Evolutionary conservation across 2,888 invertebrate genomes (phyloP).

Genomic region (Eurois occulta): DNA sequence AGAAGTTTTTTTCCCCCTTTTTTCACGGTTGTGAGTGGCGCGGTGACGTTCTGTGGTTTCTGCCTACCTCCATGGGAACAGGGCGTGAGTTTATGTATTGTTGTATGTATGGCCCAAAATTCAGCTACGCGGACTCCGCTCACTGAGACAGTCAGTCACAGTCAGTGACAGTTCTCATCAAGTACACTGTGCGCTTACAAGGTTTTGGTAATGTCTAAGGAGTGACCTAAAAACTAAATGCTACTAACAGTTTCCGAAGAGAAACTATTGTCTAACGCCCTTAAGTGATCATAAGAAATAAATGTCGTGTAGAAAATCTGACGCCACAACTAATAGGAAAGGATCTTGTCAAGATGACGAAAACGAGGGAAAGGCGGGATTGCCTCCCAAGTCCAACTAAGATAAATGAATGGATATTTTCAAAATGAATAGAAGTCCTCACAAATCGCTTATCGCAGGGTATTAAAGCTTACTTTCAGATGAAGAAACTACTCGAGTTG

Average conservation of each 20-base stretch:
- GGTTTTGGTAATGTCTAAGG: background rate
- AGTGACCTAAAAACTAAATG: slow-evolving; percentile 21
- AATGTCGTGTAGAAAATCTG: slow-evolving; percentile 65
- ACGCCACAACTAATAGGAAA: slow-evolving; percentile 69
- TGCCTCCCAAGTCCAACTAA: slow-evolving; percentile 71
- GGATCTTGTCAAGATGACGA: slow-evolving; percentile 73
- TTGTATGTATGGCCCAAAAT: too few species aligned
- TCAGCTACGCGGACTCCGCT: too few species aligned
- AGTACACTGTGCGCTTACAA: background rate
- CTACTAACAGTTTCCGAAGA: background rate
- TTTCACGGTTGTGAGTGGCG: too few species aligned
- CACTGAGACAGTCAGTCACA: background rate
- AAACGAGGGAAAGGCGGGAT: slow-evolving; percentile 82
- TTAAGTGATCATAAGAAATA: slow-evolving; percentile 47
- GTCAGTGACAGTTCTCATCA: too few species aligned
- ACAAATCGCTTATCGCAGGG: slow-evolving; percentile 27
- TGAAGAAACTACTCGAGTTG: background rate
- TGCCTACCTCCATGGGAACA: too few species aligned
- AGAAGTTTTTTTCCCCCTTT: too few species aligned
- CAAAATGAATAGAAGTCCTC: slow-evolving; percentile 31
- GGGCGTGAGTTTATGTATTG: too few species aligned
- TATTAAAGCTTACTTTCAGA: slow-evolving; percentile 21
- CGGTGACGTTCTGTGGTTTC: too few species aligned
- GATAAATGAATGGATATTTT: slow-evolving; percentile 76
- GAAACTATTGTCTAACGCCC: slow-evolving; percentile 1